Percentiles rank a stretch among this genome's conserved stretches.
Evolutionary conservation across 2,797 vertebrate genomes (phyloP).

Genomic region (Paedocypris micromegethes): DNA sequence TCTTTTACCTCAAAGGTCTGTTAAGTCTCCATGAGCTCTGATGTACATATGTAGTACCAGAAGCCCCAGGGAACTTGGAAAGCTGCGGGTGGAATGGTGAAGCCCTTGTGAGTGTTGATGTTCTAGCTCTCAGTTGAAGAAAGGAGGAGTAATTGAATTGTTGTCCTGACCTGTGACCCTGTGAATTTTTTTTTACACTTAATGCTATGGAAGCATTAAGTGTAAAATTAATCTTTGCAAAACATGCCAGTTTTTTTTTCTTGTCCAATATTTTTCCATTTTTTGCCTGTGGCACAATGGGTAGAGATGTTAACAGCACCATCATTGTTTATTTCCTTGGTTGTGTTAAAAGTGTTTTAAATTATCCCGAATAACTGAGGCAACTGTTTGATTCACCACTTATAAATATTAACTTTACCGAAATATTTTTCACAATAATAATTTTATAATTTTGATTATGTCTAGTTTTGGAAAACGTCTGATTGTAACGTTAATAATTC

Average conservation of each 20-base stretch:
- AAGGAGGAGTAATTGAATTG: constrained; percentile 63
- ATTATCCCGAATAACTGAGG: too few species aligned
- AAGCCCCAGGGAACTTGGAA: constrained; percentile 51
- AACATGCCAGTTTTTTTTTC: neutral
- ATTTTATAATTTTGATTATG: too few species aligned
- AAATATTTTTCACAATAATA: too few species aligned
- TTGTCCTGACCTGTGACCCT: constrained; percentile 61
- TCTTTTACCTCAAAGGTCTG: constrained; percentile 9
- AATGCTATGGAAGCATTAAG: constrained; percentile 54
- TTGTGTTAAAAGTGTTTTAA: too few species aligned
- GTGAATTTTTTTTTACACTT: constrained; percentile 56
- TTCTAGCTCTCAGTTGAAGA: constrained; percentile 59
- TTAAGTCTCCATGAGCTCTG: constrained; percentile 35
- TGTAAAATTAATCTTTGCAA: constrained; percentile 28
- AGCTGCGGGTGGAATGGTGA: constrained; percentile 55
- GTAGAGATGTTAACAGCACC: constrained; percentile 10
- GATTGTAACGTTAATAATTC: too few species aligned
- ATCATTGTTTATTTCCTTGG: too few species aligned
- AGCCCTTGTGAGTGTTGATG: constrained; percentile 52
- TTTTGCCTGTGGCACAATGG: neutral
- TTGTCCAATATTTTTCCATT: too few species aligned
- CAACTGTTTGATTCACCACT: too few species aligned
- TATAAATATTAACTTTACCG: too few species aligned
- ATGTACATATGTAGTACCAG: constrained; percentile 35
- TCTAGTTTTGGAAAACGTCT: too few species aligned